phyloP scores from a whole-genome alignment of 1,140 invertebrate species.

The Ooceraea biroi region DNA sequence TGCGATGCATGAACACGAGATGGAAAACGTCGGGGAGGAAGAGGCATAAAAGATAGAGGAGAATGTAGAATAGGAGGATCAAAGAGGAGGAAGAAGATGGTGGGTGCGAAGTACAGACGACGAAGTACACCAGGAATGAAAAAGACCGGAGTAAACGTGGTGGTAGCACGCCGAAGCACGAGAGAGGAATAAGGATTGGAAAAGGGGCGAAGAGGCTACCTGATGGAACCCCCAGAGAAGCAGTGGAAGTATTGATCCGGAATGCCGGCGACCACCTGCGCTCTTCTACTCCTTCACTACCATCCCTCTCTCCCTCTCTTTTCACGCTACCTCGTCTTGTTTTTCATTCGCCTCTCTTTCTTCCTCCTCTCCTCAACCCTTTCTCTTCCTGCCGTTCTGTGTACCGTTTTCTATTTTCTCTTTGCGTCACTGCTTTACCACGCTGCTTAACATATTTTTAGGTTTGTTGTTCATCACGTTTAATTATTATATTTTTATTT shows the following conservation, averaged over 20 bases:
- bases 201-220: slow-evolving; percentile 67
- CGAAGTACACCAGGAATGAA: neutral
- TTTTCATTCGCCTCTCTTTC: neutral
- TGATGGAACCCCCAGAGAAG: slow-evolving; percentile 72
- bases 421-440: neutral
- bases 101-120: slow-evolving; percentile 23
- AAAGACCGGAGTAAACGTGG: neutral
- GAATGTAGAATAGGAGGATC: neutral
- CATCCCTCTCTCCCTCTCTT: neutral
- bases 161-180: neutral
- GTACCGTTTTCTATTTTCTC: slow-evolving; percentile 29
- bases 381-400: neutral
- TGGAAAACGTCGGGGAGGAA: neutral
- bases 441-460: neutral
- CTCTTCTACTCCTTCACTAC: slow-evolving; percentile 69
- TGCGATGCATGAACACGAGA: neutral
- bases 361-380: neutral
- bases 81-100: slow-evolving; percentile 23
- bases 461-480: neutral
- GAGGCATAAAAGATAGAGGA: neutral
- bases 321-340: slow-evolving; percentile 8
- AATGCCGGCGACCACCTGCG: slow-evolving; percentile 81
- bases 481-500: neutral
- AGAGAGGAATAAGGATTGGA: slow-evolving; percentile 42
- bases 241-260: slow-evolving; percentile 85